phyloP scores from a whole-genome alignment of 2,113 vertebrate species.

The Engystomops pustulosus region DNA sequence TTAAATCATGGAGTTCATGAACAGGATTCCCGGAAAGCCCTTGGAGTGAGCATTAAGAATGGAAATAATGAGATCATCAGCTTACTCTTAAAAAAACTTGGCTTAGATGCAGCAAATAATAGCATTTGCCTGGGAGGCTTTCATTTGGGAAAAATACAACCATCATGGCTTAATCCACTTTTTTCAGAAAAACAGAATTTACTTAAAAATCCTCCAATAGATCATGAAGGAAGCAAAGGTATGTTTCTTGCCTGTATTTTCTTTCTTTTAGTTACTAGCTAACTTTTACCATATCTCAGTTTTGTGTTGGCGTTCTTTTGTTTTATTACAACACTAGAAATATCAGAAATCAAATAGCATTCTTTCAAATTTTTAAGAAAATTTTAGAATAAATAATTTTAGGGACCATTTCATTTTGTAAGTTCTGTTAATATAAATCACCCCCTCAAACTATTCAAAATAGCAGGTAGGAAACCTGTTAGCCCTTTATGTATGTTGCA shows the following conservation, averaged over 20 bases:
- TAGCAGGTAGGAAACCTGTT: too few relatives aligned
- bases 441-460: too few relatives aligned
- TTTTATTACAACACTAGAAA: too few relatives aligned
- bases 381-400: too few relatives aligned
- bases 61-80: constrained; percentile 82
- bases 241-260: not conserved
- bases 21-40: constrained; percentile 85
- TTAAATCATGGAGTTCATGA: constrained; percentile 83
- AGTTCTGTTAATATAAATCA: too few relatives aligned
- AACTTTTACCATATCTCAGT: too few relatives aligned
- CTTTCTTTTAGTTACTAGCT: too few relatives aligned
- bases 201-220: constrained; percentile 67
- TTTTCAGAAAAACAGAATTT: constrained; percentile 78
- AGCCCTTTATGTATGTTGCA: too few relatives aligned
- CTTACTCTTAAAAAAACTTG: constrained; percentile 85
- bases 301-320: too few relatives aligned
- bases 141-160: constrained; percentile 84
- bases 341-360: too few relatives aligned
- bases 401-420: too few relatives aligned
- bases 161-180: constrained; percentile 87
- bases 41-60: constrained; percentile 81
- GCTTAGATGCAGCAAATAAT: constrained; percentile 85
- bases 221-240: constrained; percentile 48
- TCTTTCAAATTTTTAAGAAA: too few relatives aligned
- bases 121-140: constrained; percentile 93